Base-by-base conservation (phyloP, 2,797 vertebrate genomes). In the Etheostoma nigrum region DNA sequence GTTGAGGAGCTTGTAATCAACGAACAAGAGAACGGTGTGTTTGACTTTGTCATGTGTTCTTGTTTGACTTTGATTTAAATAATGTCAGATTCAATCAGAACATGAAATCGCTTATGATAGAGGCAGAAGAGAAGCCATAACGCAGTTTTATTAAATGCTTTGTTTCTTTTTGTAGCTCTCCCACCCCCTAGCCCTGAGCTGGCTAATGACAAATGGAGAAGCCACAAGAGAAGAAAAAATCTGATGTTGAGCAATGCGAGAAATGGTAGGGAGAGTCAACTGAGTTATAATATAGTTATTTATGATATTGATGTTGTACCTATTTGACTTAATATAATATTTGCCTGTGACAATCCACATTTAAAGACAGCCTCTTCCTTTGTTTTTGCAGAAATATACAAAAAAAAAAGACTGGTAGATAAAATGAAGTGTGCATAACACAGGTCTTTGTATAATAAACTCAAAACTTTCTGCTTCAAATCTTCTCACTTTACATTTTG, bases 171-270 rank as follows among this genome's bases (percentile, higher is more conserved):
- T 73, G 45, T 44, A 89, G 89, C 59, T 16, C 2, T 14, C 23
- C 81, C 85, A 10, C 85, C 81, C 5, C 88, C 88, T 53, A 87
- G 85, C 1, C 89, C 87, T 4, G 76, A 89, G 72, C 54, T 87
- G 62, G 80, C 88, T 10, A 85, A 53, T 48, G 54, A 74, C 23
- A 76, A 80, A 52, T 33, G 25, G 53, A 87, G 82, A 73, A 36
- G 14, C 2, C 21, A 55, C 4, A 72, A 40, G 40, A 84, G 23
- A 62, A 72, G 4, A 75, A 86, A 54, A 23, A 25, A 19, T 21
- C 7, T 1, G 40, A 1, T 18, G 6, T 53, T 30, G 55, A 25
- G 45, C 27, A 67, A 18, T 7, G 75, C 42, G 45, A 79, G 47
- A 70, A 81, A 72, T 71, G 77, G 93, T 92, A 91, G 21, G 53